Conservation (phyloP, 2,113 vertebrate genomes). For the Meriones unguiculatus region DNA sequence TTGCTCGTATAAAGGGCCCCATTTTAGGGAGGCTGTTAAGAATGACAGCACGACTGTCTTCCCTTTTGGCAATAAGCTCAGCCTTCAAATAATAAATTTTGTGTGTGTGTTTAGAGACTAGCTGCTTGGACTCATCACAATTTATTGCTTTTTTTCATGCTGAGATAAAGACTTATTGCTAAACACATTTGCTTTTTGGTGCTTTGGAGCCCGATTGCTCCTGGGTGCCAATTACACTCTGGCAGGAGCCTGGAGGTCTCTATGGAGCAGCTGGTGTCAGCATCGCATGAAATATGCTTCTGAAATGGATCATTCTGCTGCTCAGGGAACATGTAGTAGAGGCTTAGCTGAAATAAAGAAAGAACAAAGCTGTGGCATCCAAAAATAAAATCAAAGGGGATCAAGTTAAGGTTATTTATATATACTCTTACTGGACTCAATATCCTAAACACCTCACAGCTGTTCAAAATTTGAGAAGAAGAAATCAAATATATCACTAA, state of each 20-base stretch:
- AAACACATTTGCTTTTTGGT: conserved; percentile 64
- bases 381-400: conserved; percentile 87
- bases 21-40: background rate
- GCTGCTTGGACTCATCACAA: conserved; percentile 54
- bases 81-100: conserved; percentile 21
- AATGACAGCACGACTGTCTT: conserved; percentile 27
- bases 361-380: conserved; percentile 84
- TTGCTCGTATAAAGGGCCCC: background rate
- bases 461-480: conserved; percentile 69
- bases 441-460: conserved; percentile 73
- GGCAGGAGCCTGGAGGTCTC: conserved; percentile 81
- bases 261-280: conserved; percentile 82
- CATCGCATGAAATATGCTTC: conserved; percentile 70
- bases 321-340: conserved; percentile 73
- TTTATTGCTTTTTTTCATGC: conserved; percentile 72
- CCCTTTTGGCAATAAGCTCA: conserved; percentile 36
- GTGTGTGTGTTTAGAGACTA: conserved; percentile 53
- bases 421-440: conserved; percentile 67
- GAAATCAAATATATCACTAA: conserved; percentile 71
- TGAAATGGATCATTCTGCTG: conserved; percentile 78
- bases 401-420: conserved; percentile 85
- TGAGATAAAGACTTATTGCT: conserved; percentile 70
- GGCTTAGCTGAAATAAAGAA: conserved; percentile 84
- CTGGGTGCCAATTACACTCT: conserved; percentile 79
- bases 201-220: conserved; percentile 63